Percentiles rank a stretch among this genome's conserved stretches.
Conservation (phyloP, 1,140 invertebrate genomes). For the Drosophila prosaltans region DNA sequence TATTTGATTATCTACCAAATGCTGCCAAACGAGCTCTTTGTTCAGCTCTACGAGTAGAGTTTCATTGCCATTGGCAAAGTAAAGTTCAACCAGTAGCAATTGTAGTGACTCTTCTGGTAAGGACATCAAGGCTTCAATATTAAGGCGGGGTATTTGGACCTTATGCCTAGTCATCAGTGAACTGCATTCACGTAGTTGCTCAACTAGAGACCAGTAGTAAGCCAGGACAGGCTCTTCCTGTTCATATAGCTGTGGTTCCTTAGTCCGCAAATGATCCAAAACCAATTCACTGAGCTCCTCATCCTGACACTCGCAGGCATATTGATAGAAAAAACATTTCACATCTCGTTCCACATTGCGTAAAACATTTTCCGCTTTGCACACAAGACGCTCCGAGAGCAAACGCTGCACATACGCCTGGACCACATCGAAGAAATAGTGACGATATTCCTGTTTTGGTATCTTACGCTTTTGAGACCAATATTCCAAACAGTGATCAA, state of each 20-base stretch:
- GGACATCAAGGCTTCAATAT: conserved; percentile 68
- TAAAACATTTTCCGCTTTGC: conserved; percentile 77
- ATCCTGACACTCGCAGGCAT: conserved; percentile 69
- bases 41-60: conserved; percentile 52
- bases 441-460: conserved; percentile 57
- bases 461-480: conserved; percentile 72
- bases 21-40: conserved; percentile 73
- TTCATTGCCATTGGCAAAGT: conserved; percentile 66
- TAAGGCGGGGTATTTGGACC: conserved; percentile 54
- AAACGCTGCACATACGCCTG: conserved; percentile 76
- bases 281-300: conserved; percentile 68
- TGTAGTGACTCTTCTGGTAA: conserved; percentile 51
- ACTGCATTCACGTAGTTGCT: conserved; percentile 58
- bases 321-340: conserved; percentile 78
- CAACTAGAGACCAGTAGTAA: conserved; percentile 72
- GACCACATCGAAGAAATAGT: conserved; percentile 77
- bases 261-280: conserved; percentile 68
- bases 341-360: conserved; percentile 73
- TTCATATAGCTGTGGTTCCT: conserved; percentile 61
- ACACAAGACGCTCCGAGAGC: conserved; percentile 75
- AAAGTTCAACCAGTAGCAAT: conserved; percentile 63
- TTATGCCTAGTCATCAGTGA: conserved; percentile 46
- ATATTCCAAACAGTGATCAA: conserved; percentile 73
- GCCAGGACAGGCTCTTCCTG: conserved; percentile 59
- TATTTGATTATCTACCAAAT: conserved; percentile 59